Conservation (phyloP, 2,797 vertebrate genomes). For the Schizothorax lantsangensis region DNA sequence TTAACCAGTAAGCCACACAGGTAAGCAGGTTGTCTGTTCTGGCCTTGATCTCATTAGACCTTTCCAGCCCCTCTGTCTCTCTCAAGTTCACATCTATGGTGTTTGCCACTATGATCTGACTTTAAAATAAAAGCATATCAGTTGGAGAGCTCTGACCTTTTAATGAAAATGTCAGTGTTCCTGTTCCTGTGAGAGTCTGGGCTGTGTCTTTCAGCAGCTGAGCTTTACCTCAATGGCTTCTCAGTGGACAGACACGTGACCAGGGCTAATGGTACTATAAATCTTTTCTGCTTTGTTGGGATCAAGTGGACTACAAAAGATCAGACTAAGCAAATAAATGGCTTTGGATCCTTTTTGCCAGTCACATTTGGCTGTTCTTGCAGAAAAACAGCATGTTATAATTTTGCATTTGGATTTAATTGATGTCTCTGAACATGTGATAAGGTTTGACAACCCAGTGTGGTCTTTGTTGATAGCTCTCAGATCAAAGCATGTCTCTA, state of each 20-base stretch:
- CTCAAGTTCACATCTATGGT: conserved; percentile 42
- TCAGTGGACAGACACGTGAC: conserved; percentile 46
- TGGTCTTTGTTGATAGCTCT: conserved; percentile 77
- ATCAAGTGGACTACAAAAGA: conserved; percentile 19
- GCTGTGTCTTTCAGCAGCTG: conserved; percentile 14
- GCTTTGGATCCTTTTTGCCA: background rate
- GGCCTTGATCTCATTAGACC: conserved; percentile 74
- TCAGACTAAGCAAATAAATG: conserved; percentile 17
- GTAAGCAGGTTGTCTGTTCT: conserved; percentile 36
- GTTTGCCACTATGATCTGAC: conserved; percentile 55
- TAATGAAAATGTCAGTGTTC: conserved; percentile 83
- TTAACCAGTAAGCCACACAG: background rate
- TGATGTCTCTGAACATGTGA: conserved; percentile 70
- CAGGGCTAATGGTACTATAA: conserved; percentile 10
- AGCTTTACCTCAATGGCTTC: conserved; percentile 27
- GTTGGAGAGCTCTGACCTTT: conserved; percentile 80
- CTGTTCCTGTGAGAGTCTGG: conserved; percentile 67
- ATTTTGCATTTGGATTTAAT: conserved; percentile 27
- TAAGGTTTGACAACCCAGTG: conserved; percentile 79
- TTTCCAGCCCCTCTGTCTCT: conserved; percentile 36
- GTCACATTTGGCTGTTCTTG: conserved; percentile 13
- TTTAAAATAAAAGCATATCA: conserved; percentile 77
- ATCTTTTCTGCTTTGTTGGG: background rate
- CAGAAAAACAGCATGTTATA: conserved; percentile 15
- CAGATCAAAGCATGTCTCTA: conserved; percentile 82